Conservation (phyloP, 1,140 invertebrate genomes). For the Pseudomyrmex dendroicus region DNA sequence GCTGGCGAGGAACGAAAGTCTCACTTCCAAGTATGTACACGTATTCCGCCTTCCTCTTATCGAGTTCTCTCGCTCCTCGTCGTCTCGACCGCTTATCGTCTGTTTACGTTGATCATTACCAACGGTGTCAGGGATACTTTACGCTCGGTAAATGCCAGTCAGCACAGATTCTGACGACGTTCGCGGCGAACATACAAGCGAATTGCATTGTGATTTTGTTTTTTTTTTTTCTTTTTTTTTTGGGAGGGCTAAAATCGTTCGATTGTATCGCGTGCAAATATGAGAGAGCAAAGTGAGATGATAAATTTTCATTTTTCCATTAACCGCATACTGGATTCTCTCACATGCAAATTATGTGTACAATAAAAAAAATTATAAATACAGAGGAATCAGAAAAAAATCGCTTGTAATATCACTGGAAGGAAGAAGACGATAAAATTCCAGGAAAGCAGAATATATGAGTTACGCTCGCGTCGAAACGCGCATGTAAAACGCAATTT, state of each 20-base stretch:
- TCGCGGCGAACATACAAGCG: not conserved
- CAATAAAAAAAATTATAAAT: not conserved
- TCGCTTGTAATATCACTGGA: not conserved
- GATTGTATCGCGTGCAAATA: not conserved
- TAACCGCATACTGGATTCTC: too few species aligned
- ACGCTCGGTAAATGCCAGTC: constrained; percentile 15
- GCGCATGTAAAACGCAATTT: not conserved
- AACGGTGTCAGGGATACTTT: not conserved
- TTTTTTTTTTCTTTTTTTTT: too few species aligned
- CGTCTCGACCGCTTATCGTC: constrained; percentile 47
- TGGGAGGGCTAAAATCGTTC: not conserved
- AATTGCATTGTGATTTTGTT: not conserved
- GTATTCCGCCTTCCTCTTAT: constrained; percentile 21
- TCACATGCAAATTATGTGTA: too few species aligned
- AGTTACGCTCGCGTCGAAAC: not conserved
- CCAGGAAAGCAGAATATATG: not conserved
- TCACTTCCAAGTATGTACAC: constrained; percentile 23
- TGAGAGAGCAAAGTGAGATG: too few species aligned
- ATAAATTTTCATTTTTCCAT: too few species aligned
- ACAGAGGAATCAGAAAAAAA: not conserved
- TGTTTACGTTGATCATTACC: constrained; percentile 42
- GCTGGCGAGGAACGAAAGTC: not conserved
- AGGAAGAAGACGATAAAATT: not conserved
- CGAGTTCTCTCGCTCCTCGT: constrained; percentile 4
- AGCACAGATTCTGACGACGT: not conserved